phyloP scores from a whole-genome alignment of 2,888 invertebrate species.

The Drosophila dives region DNA sequence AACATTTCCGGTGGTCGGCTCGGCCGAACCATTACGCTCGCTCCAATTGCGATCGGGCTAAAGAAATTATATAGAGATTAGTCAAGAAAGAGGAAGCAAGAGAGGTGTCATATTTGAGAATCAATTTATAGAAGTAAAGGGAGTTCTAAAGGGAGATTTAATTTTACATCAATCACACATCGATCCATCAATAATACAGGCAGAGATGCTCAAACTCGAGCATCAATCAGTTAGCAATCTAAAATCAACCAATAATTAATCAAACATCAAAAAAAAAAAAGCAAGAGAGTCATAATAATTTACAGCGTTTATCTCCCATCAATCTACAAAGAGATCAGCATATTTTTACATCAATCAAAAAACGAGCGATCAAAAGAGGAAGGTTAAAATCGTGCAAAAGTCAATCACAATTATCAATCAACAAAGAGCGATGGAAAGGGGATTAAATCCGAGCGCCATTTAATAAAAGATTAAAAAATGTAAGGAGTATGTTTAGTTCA shows the following conservation, averaged over 20 bases:
- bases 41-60: constrained; percentile 83
- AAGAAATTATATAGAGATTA: not conserved
- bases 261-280: too few species aligned
- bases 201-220: not conserved
- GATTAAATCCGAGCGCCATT: not conserved
- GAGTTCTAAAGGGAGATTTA: not conserved
- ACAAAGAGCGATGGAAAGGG: not conserved
- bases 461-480: not conserved
- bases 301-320: too few species aligned
- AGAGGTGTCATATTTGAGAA: not conserved
- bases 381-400: not conserved
- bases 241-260: not conserved
- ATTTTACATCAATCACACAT: not conserved
- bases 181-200: not conserved
- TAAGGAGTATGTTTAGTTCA: not conserved
- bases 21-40: constrained; percentile 82
- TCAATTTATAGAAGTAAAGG: not conserved
- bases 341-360: not conserved
- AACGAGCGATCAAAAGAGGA: not conserved
- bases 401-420: not conserved
- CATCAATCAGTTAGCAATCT: not conserved
- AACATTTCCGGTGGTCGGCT: constrained; percentile 32
- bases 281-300: too few species aligned
- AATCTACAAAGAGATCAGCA: too few species aligned
- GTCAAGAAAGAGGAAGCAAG: not conserved